Percentiles rank a stretch among this genome's conserved stretches.
Conservation (phyloP, 2,797 vertebrate species). For the Falco naumanni region DNA sequence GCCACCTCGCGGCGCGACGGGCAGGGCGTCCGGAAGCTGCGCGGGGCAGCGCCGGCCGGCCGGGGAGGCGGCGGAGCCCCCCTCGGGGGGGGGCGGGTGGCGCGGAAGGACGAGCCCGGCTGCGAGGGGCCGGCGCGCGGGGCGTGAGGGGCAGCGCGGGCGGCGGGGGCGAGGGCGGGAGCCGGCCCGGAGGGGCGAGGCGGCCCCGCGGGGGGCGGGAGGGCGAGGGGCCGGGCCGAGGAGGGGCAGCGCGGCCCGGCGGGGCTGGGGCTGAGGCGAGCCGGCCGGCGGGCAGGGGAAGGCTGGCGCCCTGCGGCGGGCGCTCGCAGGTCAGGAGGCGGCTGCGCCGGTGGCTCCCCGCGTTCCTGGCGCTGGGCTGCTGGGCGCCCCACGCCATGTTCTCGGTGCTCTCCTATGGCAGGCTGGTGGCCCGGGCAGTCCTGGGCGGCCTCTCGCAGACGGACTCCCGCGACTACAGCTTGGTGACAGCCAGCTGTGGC, state of each 20-base stretch:
- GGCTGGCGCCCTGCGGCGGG: constrained; percentile 26
- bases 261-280: neutral
- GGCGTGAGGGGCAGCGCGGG: neutral
- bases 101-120: neutral
- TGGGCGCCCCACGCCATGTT: constrained; percentile 88
- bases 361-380: constrained; percentile 75
- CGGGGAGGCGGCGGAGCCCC: neutral
- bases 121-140: neutral
- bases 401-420: constrained; percentile 93
- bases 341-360: constrained; percentile 73
- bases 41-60: neutral
- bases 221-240: neutral
- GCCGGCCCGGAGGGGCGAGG: neutral
- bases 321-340: constrained; percentile 72
- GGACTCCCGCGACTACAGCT: constrained; percentile 94
- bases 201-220: neutral
- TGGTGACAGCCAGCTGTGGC: constrained; percentile 94
- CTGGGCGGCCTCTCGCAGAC: constrained; percentile 96
- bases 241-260: neutral
- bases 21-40: neutral
- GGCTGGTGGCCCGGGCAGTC: constrained; percentile 96
- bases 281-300: neutral
- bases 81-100: neutral
- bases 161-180: neutral
- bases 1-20: neutral